Base-by-base conservation (phyloP, 1,140 invertebrate genomes). In the Chrysopa pallens region DNA sequence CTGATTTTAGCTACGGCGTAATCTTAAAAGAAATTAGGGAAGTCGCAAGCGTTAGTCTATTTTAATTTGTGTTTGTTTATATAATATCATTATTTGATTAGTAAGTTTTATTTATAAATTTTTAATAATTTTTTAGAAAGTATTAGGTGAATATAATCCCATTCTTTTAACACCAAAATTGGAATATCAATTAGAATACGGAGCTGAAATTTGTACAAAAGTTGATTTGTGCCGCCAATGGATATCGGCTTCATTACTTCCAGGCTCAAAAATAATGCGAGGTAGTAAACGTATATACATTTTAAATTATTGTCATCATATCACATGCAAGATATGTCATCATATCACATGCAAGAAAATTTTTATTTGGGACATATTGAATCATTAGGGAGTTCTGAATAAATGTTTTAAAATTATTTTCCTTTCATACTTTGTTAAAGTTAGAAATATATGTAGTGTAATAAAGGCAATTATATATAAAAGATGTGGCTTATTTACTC, bases 111-210 rank as follows among this genome's bases (percentile, higher is more conserved):
- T 11, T 42, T 17, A 27, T 28, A 23, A 8, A 14, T 9, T 15
- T 40, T 40, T 40, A 11, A 8, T 7, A 40, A 40, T 35, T 14
- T 37, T 45, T 6, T 38, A 56, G 53, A 49, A 28, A 43, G 46
- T 46, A 29, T 11, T 37, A 39, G 39, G 56, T 40, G 47, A 49
- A 36, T 40, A 51, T 6, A 50, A 53, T 37, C 47, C 52, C 27
- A 42, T 63, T 15, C 45, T 60, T 8, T 23, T 69, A 27, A 49
- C 46, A 15, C 58, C 66, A 28, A 69, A 69, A 53, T 28, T 69
- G 15, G 68, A 70, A 50, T 59, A 63, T 43, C 67, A 69, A 51
- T 3, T 54, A 28, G 55, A 51, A 43, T 55, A 57, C 46, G 68
- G 67, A 8, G 65, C 57, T 9, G 63, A 68, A 51, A 52, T 54